A percentile compares a stretch with the other conserved stretches of the same genome.
Conservation (phyloP, 2,888 invertebrate species). For the Agriopis aurantiaria region DNA sequence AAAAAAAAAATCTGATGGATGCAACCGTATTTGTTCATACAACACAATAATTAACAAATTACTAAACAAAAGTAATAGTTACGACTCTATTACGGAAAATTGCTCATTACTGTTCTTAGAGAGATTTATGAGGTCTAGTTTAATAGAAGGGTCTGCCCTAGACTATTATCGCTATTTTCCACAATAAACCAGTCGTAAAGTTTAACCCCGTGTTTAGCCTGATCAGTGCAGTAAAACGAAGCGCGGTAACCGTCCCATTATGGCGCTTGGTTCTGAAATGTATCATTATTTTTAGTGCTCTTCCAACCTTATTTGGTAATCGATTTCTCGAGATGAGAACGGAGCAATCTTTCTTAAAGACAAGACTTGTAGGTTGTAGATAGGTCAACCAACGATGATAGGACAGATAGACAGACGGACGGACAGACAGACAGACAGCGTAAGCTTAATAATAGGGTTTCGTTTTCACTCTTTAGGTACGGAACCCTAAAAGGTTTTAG, state of each 20-base stretch:
- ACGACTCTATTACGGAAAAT: constrained; percentile 8
- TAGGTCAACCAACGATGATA: too few relatives aligned
- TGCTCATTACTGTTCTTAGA: constrained; percentile 8
- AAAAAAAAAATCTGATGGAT: too few relatives aligned
- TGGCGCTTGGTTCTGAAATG: constrained; percentile 35
- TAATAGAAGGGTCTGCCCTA: neutral
- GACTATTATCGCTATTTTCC: constrained; percentile 38
- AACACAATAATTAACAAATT: constrained; percentile 2
- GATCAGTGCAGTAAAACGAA: constrained; percentile 40
- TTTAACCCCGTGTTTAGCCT: constrained; percentile 37
- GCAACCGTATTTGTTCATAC: neutral
- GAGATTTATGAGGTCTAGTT: constrained; percentile 7
- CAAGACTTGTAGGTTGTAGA: neutral
- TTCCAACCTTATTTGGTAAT: constrained; percentile 41
- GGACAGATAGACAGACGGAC: too few relatives aligned
- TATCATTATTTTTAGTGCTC: constrained; percentile 40
- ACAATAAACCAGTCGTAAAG: constrained; percentile 38
- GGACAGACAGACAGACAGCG: too few relatives aligned
- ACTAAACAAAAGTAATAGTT: constrained; percentile 3
- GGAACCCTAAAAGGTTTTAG: too few relatives aligned
- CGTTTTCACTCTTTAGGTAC: too few relatives aligned
- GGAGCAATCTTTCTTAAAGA: neutral
- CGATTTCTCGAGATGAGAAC: constrained; percentile 30
- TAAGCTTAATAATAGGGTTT: too few relatives aligned
- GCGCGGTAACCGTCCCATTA: constrained; percentile 31